phyloP scores from a whole-genome alignment of 2,113 vertebrate species.

The Labrus mixtus region DNA sequence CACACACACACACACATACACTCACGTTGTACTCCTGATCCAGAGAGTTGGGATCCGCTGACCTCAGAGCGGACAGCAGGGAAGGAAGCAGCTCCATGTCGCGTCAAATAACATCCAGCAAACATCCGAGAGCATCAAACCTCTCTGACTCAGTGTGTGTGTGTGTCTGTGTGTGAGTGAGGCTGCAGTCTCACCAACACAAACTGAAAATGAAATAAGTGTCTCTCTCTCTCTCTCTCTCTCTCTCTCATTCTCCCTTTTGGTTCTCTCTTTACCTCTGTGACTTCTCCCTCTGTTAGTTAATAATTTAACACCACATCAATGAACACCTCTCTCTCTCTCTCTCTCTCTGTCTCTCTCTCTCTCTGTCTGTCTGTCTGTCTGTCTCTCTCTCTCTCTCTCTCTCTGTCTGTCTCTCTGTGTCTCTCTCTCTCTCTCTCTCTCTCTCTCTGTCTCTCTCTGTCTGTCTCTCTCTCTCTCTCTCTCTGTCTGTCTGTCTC shows the following conservation, averaged over 20 bases:
- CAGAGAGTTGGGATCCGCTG: neutral
- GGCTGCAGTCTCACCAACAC: neutral
- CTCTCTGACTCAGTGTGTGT: neutral
- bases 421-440: neutral
- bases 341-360: too few species aligned
- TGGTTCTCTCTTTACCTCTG: conserved; percentile 1
- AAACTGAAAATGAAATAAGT: neutral
- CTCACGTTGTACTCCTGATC: conserved; percentile 60
- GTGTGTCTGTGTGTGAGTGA: neutral
- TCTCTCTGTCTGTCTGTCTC: too few species aligned
- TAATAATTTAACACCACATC: neutral
- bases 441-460: too few species aligned
- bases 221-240: neutral
- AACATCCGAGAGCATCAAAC: neutral
- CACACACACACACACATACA: too few species aligned
- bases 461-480: neutral
- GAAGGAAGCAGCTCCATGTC: conserved; percentile 52
- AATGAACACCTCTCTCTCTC: neutral
- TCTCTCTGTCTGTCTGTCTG: too few species aligned
- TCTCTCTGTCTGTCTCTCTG: neutral
- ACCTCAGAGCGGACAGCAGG: conserved; percentile 36
- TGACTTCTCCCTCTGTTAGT: conserved; percentile 5
- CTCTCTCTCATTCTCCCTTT: neutral
- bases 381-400: too few species aligned
- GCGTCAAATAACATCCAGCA: neutral